Evolutionary conservation across 2,888 invertebrate species (phyloP).

Genomic region (Rotaria sp.): DNA sequence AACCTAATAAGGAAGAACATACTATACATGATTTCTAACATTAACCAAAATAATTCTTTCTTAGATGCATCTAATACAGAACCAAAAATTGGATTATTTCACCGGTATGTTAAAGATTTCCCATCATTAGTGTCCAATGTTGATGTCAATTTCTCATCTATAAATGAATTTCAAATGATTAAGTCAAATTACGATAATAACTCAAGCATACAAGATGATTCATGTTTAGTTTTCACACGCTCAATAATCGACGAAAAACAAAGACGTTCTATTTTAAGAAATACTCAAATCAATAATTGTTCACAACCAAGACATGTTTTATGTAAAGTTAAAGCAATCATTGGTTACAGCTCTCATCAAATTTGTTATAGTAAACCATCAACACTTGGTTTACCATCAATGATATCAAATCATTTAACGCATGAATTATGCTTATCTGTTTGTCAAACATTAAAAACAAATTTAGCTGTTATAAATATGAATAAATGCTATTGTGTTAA

Average conservation of each 20-base stretch:
- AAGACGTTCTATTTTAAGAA: neutral
- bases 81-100: neutral
- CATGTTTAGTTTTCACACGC: neutral
- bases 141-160: too few relatives aligned
- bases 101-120: neutral
- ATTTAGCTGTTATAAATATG: neutral
- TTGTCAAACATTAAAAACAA: neutral
- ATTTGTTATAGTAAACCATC: neutral
- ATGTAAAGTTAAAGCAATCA: neutral
- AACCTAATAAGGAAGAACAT: too few relatives aligned
- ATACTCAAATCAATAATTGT: neutral
- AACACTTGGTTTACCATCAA: neutral
- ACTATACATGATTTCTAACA: too few relatives aligned
- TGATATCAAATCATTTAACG: conserved; percentile 7
- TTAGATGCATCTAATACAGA: neutral
- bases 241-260: neutral
- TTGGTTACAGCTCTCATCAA: neutral
- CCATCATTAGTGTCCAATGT: neutral
- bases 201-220: neutral
- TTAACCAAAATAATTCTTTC: neutral
- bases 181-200: neutral
- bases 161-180: neutral
- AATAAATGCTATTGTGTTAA: conserved; percentile 10
- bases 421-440: neutral
- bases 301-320: neutral